A percentile compares a stretch with the other conserved stretches of the same genome.
phyloP scores from a whole-genome alignment of 35 echinoderm and acorn worm genomes.

The Hemicentrotus pulcherrimus region DNA sequence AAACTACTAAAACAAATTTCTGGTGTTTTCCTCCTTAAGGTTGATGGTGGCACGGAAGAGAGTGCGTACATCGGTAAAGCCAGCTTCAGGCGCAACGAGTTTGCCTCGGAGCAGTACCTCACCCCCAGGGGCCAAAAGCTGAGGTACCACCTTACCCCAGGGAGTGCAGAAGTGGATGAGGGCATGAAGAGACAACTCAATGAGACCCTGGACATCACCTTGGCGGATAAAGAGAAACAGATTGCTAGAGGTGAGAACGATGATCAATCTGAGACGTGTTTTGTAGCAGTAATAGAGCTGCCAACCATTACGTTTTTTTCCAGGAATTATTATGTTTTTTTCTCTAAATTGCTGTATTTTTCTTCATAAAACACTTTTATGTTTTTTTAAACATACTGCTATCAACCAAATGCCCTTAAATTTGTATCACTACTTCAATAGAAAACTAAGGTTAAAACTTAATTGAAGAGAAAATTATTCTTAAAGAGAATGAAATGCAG shows the following conservation, averaged over 20 bases:
- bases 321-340: too few species aligned
- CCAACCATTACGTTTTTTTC: too few species aligned
- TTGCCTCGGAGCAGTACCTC: constrained; percentile 57
- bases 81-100: constrained; percentile 71
- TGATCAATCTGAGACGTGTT: neutral
- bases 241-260: constrained; percentile 70
- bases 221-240: constrained; percentile 78
- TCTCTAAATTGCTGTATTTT: too few species aligned
- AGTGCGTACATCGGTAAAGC: constrained; percentile 88
- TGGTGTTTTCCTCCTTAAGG: constrained; percentile 43
- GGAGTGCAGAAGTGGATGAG: constrained; percentile 53
- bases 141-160: neutral
- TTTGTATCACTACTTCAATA: too few species aligned
- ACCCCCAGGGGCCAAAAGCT: constrained; percentile 41
- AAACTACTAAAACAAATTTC: neutral
- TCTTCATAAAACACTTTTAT: too few species aligned
- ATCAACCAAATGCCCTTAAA: too few species aligned
- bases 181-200: constrained; percentile 66
- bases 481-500: too few species aligned
- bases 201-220: constrained; percentile 57
- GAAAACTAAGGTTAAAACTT: too few species aligned
- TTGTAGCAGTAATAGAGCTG: neutral
- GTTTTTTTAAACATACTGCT: too few species aligned
- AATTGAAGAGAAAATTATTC: too few species aligned
- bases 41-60: constrained; percentile 84